Evolutionary conservation across 2,888 invertebrate genomes (phyloP).

Genomic region (Lumbricus terrestris): DNA sequence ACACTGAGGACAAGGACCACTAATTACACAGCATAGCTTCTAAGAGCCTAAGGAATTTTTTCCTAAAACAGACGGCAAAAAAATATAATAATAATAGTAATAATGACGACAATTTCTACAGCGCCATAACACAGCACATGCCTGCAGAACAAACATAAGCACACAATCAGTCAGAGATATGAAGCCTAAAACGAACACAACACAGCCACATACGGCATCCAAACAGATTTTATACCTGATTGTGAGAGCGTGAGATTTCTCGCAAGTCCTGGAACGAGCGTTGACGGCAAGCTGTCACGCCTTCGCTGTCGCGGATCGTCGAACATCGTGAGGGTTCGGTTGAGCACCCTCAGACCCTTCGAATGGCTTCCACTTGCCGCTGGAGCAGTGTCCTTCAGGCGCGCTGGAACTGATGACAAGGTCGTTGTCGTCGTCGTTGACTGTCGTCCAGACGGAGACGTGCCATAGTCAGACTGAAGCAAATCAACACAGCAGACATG

Average conservation of each 20-base stretch:
- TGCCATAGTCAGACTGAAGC: constrained; percentile 16
- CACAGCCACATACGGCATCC: too few species aligned
- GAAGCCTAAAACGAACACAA: too few species aligned
- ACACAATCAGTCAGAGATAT: too few species aligned
- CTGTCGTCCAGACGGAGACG: constrained; percentile 3
- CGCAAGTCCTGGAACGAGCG: not conserved
- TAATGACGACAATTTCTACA: too few species aligned
- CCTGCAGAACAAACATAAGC: too few species aligned
- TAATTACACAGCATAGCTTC: too few species aligned
- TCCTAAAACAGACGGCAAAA: too few species aligned
- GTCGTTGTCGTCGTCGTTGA: not conserved
- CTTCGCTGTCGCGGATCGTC: constrained; percentile 12
- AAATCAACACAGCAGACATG: not conserved
- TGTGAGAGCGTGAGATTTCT: constrained; percentile 4
- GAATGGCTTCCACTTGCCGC: not conserved
- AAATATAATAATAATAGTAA: too few species aligned
- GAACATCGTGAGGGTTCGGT: not conserved
- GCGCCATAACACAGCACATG: too few species aligned
- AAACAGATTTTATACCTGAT: not conserved
- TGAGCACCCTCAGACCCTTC: not conserved
- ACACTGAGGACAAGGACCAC: too few species aligned
- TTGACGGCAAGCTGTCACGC: not conserved
- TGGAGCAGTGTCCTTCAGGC: constrained; percentile 9
- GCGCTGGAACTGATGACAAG: constrained; percentile 10
- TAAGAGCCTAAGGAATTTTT: too few species aligned